Conservation (phyloP, 2,888 invertebrate species). For the Pterobdella sp. region DNA sequence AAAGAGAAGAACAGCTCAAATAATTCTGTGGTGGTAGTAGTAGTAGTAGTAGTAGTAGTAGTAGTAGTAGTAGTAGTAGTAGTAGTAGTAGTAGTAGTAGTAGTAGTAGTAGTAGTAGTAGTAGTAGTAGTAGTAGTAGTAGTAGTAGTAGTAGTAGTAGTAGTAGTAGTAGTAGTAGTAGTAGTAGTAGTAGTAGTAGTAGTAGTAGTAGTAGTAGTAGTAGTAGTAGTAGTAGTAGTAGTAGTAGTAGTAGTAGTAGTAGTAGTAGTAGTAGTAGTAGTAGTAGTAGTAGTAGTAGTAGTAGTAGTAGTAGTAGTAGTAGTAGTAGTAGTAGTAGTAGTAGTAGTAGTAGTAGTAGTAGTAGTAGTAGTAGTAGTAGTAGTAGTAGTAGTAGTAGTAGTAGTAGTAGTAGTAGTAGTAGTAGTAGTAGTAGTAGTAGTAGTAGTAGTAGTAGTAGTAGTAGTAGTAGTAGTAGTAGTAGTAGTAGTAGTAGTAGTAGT, state of each 20-base stretch:
- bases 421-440: slow-evolving; percentile 12
- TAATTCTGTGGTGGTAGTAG: slow-evolving; percentile 28
- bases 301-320: slow-evolving; percentile 33
- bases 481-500: slow-evolving; percentile 33
- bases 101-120: slow-evolving; percentile 34
- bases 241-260: slow-evolving; percentile 33
- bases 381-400: slow-evolving; percentile 22
- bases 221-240: slow-evolving; percentile 33
- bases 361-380: slow-evolving; percentile 20
- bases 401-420: slow-evolving; percentile 20
- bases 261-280: slow-evolving; percentile 33
- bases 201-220: slow-evolving; percentile 33
- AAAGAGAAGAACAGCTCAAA: too few relatives aligned
- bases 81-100: slow-evolving; percentile 33
- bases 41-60: slow-evolving; percentile 32
- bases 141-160: slow-evolving; percentile 31
- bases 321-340: slow-evolving; percentile 13
- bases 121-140: slow-evolving; percentile 34
- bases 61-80: slow-evolving; percentile 33
- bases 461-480: slow-evolving; percentile 17
- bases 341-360: slow-evolving; percentile 20
- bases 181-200: slow-evolving; percentile 26
- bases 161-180: slow-evolving; percentile 16
- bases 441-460: slow-evolving; percentile 20
- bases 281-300: slow-evolving; percentile 33